Base-by-base conservation (phyloP, 2,888 invertebrate species). In the Drosophila imparisetae region DNA sequence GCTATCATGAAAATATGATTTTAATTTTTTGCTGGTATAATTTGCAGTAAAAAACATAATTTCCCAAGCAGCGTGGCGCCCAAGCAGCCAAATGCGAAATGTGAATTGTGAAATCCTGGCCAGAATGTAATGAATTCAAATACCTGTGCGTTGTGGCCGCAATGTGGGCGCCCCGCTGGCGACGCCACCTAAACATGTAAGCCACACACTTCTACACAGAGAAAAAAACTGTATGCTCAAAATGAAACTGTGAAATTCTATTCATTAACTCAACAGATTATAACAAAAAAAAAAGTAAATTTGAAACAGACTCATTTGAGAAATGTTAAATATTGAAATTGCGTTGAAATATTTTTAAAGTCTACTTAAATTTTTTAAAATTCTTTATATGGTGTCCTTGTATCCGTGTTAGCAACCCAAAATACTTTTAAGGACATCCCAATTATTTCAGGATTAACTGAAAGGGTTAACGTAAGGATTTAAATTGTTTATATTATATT, bases 1-100 rank as follows among this genome's bases (percentile, higher is more conserved):
- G 81, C 81, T 81, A 87, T 89, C 83, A 89, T 80, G 75, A 78
- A 86, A 87, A 88, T 83, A 86, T 88, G 88, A 88, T 85, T 87
- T 89, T 83, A 89, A 87, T 89, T 87, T 89, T 87, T 82, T 34
- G 59, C 61, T 59, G 75, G 67, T 70, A 80, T 78, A 84, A 85
- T 76, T 86, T 80, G 71, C 72, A 66, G 73, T 66, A 75, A 74
- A 74, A 72, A 86, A 83, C 79, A 78, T 81, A 69, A 88, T 85
- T 82, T 80, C 34, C 64, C 62, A 62, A 53, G 63, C 49, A 58
- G 61, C 61, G 50, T 38, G 58, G 38, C 34, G 29, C 55, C 48
- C 67, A 70, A 82, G 82, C 67, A 62, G 78, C 75, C 72, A 84
- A 84, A 78, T 75, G 85, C 67, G 65, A 67, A 64, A 75, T 55